Conservation (phyloP, 2,113 vertebrate genomes). For the Genyomyrus donnyi region DNA sequence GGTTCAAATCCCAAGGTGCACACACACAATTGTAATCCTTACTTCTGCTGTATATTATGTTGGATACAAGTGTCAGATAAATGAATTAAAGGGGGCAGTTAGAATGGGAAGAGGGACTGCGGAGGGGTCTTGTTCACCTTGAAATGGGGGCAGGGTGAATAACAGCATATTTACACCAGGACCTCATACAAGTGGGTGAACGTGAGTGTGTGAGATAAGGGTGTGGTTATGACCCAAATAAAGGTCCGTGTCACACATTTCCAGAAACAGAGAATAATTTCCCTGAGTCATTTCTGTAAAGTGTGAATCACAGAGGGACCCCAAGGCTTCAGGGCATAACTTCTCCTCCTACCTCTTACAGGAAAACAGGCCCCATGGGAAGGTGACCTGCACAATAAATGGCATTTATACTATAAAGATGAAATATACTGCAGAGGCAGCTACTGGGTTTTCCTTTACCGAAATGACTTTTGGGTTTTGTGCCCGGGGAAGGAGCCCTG, state of each 20-base stretch:
- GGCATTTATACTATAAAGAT: not conserved
- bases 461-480: not conserved
- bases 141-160: not conserved
- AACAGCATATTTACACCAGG: not conserved
- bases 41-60: not conserved
- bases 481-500: not conserved
- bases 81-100: not conserved
- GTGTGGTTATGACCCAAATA: not conserved
- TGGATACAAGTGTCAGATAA: not conserved
- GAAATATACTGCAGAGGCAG: not conserved
- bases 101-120: not conserved
- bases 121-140: not conserved
- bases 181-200: not conserved
- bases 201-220: not conserved
- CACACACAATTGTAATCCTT: not conserved
- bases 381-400: not conserved
- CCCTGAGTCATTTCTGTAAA: not conserved
- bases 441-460: not conserved
- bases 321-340: not conserved
- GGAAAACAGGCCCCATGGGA: not conserved
- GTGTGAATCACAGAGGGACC: not conserved
- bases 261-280: not conserved
- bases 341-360: not conserved
- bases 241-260: not conserved
- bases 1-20: not conserved